These are phyloP conservation scores for Elysia chlorotica DNA, from an alignment of 1,140 invertebrate species.

Conservation along the genomic window DNA sequence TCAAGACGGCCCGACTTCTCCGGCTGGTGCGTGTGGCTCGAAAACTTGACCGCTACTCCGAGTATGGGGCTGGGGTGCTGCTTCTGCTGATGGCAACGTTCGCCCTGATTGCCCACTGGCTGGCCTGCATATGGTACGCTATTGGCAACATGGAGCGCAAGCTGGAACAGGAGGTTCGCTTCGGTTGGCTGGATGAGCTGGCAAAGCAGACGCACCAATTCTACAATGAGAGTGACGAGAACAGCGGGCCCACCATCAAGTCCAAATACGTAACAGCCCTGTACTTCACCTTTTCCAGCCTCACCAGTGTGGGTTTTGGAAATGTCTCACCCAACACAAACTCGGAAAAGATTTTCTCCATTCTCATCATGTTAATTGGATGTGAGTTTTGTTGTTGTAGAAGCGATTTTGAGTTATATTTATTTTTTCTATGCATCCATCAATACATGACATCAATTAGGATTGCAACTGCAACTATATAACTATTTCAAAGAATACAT, in stretches of 20 bases:
- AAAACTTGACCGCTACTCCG: conserved; percentile 98
- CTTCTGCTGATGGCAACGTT: conserved; percentile 97
- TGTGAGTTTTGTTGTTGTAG: conserved; percentile 49
- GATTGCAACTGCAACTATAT: no score
- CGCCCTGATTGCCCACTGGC: conserved; percentile 98
- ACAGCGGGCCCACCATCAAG: conserved; percentile 58
- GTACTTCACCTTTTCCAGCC: conserved; percentile 95
- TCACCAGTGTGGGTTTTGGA: conserved; percentile 96
- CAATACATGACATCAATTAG: neutral
- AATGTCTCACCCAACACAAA: conserved; percentile 97
- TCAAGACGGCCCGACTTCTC: conserved; percentile 95
- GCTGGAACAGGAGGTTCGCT: conserved; percentile 68
- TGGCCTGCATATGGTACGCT: conserved; percentile 99
- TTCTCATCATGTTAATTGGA: conserved; percentile 63
- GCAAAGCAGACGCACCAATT: conserved; percentile 66
- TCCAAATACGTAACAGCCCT: conserved; percentile 88
- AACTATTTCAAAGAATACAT: no score
- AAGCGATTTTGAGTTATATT: no score
- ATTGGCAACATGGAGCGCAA: conserved; percentile 90
- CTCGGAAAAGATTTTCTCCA: conserved; percentile 80
- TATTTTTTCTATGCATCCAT: neutral
- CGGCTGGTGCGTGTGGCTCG: conserved; percentile 94
- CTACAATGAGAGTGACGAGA: conserved; percentile 45
- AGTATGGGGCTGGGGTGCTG: conserved; percentile 97
- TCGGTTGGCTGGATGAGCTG: conserved; percentile 92